Conservation (phyloP, 2,113 vertebrate species). For the Xiphophorus hellerii region DNA sequence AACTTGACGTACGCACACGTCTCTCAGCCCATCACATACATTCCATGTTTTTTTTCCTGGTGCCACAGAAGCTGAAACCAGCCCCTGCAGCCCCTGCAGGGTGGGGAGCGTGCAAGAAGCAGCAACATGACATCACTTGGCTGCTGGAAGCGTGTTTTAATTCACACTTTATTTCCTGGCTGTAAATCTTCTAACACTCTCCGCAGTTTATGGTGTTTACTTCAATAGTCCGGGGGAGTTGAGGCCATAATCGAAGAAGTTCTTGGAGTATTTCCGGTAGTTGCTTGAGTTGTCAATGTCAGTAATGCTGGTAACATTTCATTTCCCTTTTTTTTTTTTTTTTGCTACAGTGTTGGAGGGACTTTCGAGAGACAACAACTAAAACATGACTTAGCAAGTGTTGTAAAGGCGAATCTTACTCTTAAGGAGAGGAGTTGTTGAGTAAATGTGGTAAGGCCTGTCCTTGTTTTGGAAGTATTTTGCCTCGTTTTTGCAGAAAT, state of each 20-base stretch:
- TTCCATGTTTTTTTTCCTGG: background rate
- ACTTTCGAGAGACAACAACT: too few relatives aligned
- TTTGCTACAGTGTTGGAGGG: too few relatives aligned
- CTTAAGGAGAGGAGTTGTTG: too few relatives aligned
- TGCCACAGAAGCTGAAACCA: slow-evolving; percentile 29
- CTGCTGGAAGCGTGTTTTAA: slow-evolving; percentile 34
- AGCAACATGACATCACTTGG: slow-evolving; percentile 58
- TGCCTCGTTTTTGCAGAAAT: too few relatives aligned
- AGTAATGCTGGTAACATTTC: background rate
- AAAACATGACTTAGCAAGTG: too few relatives aligned
- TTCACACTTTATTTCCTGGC: slow-evolving; percentile 36
- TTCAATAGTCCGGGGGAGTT: background rate
- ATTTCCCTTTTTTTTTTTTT: background rate
- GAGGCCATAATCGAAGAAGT: slow-evolving; percentile 13
- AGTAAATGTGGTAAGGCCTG: too few relatives aligned
- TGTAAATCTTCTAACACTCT: slow-evolving; percentile 10
- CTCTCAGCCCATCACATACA: slow-evolving; percentile 16
- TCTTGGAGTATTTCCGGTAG: background rate
- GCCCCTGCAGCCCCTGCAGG: slow-evolving; percentile 23
- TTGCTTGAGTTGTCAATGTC: slow-evolving; percentile 15
- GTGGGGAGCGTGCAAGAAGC: slow-evolving; percentile 32
- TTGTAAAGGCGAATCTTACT: too few relatives aligned
- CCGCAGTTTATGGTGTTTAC: slow-evolving; percentile 17
- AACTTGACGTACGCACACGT: slow-evolving; percentile 12
- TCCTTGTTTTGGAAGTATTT: too few relatives aligned